A percentile compares a stretch with the other conserved stretches of the same genome.
Evolutionary conservation across 35 echinoderm and acorn worm species (phyloP).

Genomic region (Nesometra sesokonis): DNA sequence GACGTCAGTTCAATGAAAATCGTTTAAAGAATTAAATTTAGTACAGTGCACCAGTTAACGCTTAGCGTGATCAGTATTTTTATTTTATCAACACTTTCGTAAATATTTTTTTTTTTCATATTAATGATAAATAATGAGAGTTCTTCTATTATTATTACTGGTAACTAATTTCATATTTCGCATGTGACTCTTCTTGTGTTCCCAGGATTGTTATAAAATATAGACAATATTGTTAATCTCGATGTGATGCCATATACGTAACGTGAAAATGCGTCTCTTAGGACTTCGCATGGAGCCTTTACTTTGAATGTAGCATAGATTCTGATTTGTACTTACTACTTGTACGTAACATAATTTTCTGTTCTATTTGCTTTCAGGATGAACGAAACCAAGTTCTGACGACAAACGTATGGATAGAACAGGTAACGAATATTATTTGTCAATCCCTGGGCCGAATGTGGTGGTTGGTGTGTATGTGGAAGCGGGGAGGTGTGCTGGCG

Average conservation of each 20-base stretch:
- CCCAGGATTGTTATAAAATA: not conserved
- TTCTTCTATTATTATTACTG: not conserved
- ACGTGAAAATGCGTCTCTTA: not conserved
- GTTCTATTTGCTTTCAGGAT: constrained; percentile 56
- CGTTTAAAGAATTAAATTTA: too few species aligned
- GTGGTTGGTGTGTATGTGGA: too few species aligned
- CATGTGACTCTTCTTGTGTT: not conserved
- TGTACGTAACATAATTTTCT: not conserved
- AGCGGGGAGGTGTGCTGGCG: too few species aligned
- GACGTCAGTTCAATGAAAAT: too few species aligned
- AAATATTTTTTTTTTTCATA: not conserved
- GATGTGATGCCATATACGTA: not conserved
- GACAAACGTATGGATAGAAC: constrained; percentile 97
- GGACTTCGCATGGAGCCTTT: not conserved
- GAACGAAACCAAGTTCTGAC: constrained; percentile 92
- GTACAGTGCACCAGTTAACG: too few species aligned
- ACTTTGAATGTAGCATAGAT: not conserved
- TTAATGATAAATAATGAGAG: not conserved
- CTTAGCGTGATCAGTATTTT: too few species aligned
- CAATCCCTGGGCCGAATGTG: too few species aligned
- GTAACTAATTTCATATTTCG: not conserved
- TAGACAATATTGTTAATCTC: not conserved
- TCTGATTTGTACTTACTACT: too few species aligned
- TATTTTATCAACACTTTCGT: too few species aligned
- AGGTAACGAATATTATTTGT: constrained; percentile 23